Base-by-base conservation (phyloP, 2,797 vertebrate genomes). In the Lindbergichthys nudifrons region DNA sequence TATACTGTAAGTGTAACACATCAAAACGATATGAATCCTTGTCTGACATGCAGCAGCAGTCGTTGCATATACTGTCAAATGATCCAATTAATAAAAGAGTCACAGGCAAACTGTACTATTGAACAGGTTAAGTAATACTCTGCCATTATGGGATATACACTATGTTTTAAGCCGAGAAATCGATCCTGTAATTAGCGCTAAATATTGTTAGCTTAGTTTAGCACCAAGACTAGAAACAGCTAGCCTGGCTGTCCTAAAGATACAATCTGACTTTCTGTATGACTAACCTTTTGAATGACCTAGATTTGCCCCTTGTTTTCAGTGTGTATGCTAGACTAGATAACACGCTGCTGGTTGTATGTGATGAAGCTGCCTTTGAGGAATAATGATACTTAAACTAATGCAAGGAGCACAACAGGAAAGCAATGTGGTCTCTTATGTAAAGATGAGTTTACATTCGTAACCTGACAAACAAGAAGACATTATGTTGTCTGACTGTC, bases 141-240 rank as follows among this genome's bases (percentile, higher is more conserved):
- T 41, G 4, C 12, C 10, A 41, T 42, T 13, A 21, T 12, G 13
- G 18, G 26, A 21, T 21, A 30, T 10, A 26, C 15, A 23, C 61
- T 14, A 15, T 10, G 12, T 18, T 65, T 18, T 21, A 5, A 5
- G 42, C 14, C 1, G 21, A 43, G 41, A 26, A 4, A 15, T 18
- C 26, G 23, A 3, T n/a, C 1, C 10, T 9, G 26, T 52, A 8
- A 14, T 43, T 2, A 12, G 3, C 3, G 5, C 26, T 23, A 47
- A 67, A 67, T 36, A 39, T 18, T 1, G 32, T 56, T 58, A 51
- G 36, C 46, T 30, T 59, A 69, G 46, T 36, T 43, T 51, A 43
- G 18, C 32, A 18, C 5, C 48, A 26, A 48, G 19, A 41, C 16
- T 36, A 5, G 10, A 18, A 43, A 8, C 6, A 62, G 11, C 5